phyloP scores from a whole-genome alignment of 2,113 vertebrate species.

The Tiliqua scincoides region DNA sequence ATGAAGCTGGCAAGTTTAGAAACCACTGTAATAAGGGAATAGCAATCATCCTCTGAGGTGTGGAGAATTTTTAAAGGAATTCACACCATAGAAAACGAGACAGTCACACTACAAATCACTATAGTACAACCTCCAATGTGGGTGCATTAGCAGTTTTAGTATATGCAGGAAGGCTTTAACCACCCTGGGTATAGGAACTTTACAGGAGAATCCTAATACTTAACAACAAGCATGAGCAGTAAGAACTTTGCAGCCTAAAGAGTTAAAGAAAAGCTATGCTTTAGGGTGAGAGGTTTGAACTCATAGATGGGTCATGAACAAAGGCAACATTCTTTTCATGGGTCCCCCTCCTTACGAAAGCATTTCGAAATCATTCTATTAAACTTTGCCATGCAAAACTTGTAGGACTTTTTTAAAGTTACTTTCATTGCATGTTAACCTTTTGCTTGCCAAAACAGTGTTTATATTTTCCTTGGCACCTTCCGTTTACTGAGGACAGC shows the following conservation, averaged over 20 bases:
- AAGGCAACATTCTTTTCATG: background rate
- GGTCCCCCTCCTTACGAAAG: background rate
- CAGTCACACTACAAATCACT: background rate
- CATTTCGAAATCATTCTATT: background rate
- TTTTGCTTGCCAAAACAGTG: constrained; percentile 72
- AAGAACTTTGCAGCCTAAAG: background rate
- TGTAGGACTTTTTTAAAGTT: constrained; percentile 55
- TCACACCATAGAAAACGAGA: background rate
- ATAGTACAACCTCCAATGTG: background rate
- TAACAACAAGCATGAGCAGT: background rate
- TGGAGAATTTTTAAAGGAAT: background rate
- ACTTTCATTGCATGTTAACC: constrained; percentile 76
- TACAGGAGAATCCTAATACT: background rate
- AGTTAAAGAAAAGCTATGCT: background rate
- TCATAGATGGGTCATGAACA: background rate
- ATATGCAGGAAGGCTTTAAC: background rate
- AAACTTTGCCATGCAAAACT: constrained; percentile 36
- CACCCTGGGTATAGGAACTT: background rate
- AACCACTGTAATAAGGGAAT: background rate
- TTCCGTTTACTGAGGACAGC: constrained; percentile 43
- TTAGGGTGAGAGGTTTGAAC: background rate
- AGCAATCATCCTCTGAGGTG: background rate
- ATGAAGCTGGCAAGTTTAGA: no score
- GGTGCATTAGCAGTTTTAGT: background rate
- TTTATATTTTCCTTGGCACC: constrained; percentile 69